Evolutionary conservation across 2,113 vertebrate genomes (phyloP), one percentile per base, ranked within the genome.

Genomic region (Lampris incognitus): DNA sequence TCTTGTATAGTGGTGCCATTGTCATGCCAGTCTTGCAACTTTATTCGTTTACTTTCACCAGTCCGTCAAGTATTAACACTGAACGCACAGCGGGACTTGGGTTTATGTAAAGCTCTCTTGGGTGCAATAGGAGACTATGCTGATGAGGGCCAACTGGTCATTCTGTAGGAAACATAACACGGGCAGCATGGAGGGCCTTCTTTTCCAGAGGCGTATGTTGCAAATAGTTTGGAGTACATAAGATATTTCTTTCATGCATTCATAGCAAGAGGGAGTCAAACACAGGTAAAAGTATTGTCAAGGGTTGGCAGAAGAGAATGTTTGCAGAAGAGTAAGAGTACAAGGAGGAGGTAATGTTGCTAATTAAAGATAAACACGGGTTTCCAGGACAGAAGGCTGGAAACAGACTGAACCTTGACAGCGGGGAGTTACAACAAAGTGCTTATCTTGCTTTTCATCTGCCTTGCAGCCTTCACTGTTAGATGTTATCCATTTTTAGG

Each of bases 351-450:
- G 72, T 1, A 6, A 36, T 5, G 3, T 13, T 57, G 56, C 59
- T 86, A 65, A 85, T 79, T 72, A 83, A 84, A 89, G 64, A 52
- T 42, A 75, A 88, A 79, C 73, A 79, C 48, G 57, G 49, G 61
- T n/a, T 46, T 56, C 55, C 4, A 48, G 49, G 55, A 65, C 51
- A 51, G 39, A 69, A n/a, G 51, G 48, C 48, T 57, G 41, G 2
- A 66, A 5, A 83, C 9, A 59, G 44, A 46, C 44, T 46, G 4
- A 46, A 24, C 24, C 24, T 24, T 24, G 24, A 46, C 44, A 46
- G 44, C 7, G 59, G 59, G 44, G n/a, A 1, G 54, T 62, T 67
- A 10, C 40, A 70, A 52, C 24, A 6, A 66, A 69, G 46, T 57
- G 9, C 60, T 11, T 37, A 50, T n/a, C 58, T 11, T 4, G 24